Percentiles rank a stretch among this genome's conserved stretches.
Conservation (phyloP, 2,797 vertebrate genomes). For the Euthynnus affinis region DNA sequence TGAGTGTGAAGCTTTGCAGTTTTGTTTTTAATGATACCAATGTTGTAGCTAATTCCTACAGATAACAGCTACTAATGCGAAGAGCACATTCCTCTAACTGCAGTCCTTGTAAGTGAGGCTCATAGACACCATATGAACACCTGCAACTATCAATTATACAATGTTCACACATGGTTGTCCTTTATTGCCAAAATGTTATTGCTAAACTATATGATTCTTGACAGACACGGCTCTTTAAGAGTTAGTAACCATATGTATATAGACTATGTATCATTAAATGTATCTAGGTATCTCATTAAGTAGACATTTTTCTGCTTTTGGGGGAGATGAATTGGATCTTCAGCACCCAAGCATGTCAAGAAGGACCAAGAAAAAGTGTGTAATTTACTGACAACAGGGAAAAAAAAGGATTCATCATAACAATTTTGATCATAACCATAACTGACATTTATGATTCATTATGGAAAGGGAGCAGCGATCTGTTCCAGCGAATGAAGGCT, state of each 20-base stretch:
- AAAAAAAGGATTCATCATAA: constrained; percentile 44
- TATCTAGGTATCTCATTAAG: constrained; percentile 41
- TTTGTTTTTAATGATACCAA: constrained; percentile 47
- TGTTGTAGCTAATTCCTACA: constrained; percentile 13
- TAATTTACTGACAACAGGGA: constrained; percentile 47
- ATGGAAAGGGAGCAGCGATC: constrained; percentile 46
- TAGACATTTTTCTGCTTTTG: constrained; percentile 41
- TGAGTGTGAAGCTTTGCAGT: constrained; percentile 32
- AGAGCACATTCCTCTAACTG: constrained; percentile 10
- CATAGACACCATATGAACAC: constrained; percentile 1
- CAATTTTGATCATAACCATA: constrained; percentile 59
- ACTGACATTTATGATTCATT: constrained; percentile 66
- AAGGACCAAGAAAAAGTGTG: constrained; percentile 27
- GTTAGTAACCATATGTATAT: constrained; percentile 39
- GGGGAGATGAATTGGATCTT: constrained; percentile 35
- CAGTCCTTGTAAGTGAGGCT: constrained; percentile 21
- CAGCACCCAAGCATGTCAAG: constrained; percentile 17
- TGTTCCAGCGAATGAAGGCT: constrained; percentile 38
- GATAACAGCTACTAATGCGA: constrained; percentile 41
- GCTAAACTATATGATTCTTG: constrained; percentile 23
- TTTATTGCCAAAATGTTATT: constrained; percentile 46
- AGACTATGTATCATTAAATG: constrained; percentile 6
- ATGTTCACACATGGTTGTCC: constrained; percentile 47
- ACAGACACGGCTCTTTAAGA: constrained; percentile 53
- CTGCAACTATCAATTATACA: constrained; percentile 21